Percentiles rank a stretch among this genome's conserved stretches.
Evolutionary conservation across 2,113 vertebrate species (phyloP).

Genomic region (Pungitius pungitius): DNA sequence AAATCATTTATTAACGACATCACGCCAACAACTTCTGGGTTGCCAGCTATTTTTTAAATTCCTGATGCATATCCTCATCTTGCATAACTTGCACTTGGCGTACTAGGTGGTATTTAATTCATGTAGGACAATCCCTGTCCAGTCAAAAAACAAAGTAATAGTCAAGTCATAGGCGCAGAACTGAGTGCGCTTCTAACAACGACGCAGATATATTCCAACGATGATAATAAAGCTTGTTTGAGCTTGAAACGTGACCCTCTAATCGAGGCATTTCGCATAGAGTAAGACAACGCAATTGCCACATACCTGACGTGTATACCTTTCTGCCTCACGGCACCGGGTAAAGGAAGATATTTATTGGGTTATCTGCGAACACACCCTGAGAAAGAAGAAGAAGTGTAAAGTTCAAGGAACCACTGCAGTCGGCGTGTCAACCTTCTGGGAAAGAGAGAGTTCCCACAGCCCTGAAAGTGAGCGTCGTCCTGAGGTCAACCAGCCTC

Average conservation of each 20-base stretch:
- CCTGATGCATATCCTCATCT: not conserved
- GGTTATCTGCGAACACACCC: constrained; percentile 54
- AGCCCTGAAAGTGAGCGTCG: constrained; percentile 53
- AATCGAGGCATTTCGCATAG: constrained; percentile 19
- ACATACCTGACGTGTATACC: constrained; percentile 13
- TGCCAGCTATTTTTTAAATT: not conserved
- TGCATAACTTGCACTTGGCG: not conserved
- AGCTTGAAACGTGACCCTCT: constrained; percentile 22
- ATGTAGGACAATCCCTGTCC: not conserved
- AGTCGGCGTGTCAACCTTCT: constrained; percentile 27
- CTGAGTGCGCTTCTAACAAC: not conserved
- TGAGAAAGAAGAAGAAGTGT: constrained; percentile 57
- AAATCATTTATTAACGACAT: not conserved
- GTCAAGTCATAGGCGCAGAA: not conserved
- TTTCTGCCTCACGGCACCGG: constrained; percentile 25
- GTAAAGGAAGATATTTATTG: constrained; percentile 48
- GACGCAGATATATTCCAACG: not conserved
- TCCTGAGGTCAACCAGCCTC: constrained; percentile 61
- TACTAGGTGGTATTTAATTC: not conserved
- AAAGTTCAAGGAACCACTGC: constrained; percentile 70
- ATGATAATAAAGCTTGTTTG: constrained; percentile 15
- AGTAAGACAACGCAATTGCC: constrained; percentile 3
- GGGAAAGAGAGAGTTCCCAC: constrained; percentile 73
- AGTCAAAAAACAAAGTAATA: not conserved
- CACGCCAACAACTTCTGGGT: not conserved